A percentile compares a stretch with the other conserved stretches of the same genome.
phyloP scores from a whole-genome alignment of 1,140 invertebrate genomes.

The Campoletis sonorensis region DNA sequence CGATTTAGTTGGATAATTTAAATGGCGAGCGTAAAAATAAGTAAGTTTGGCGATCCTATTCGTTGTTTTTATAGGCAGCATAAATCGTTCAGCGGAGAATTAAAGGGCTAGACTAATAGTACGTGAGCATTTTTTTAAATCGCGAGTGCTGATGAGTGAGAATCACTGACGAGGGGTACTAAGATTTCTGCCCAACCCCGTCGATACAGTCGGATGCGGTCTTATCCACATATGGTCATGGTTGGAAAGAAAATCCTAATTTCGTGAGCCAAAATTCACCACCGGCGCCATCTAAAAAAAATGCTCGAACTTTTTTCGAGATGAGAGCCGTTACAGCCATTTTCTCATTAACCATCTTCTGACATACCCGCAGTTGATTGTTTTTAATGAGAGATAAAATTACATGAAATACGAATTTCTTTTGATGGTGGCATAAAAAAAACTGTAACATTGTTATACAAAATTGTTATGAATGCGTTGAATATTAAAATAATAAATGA shows the following conservation, averaged over 20 bases:
- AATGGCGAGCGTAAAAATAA: slow-evolving; percentile 29
- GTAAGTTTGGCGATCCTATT: background rate
- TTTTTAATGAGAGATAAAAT: too few relatives aligned
- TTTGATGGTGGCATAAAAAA: too few relatives aligned
- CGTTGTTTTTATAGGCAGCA: slow-evolving; percentile 55
- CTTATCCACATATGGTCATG: background rate
- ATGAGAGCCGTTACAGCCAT: too few relatives aligned
- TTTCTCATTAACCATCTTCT: too few relatives aligned
- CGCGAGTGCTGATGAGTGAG: slow-evolving; percentile 55
- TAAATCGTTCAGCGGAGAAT: slow-evolving; percentile 66
- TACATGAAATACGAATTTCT: too few relatives aligned
- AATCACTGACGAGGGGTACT: slow-evolving; percentile 56
- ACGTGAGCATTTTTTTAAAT: slow-evolving; percentile 65
- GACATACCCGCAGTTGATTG: too few relatives aligned
- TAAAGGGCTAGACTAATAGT: slow-evolving; percentile 52
- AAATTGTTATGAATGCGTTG: too few relatives aligned
- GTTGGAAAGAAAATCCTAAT: background rate
- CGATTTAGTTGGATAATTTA: slow-evolving; percentile 63
- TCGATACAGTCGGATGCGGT: background rate
- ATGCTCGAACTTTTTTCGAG: background rate
- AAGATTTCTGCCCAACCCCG: background rate
- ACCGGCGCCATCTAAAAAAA: background rate
- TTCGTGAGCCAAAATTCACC: background rate
- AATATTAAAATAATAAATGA: too few relatives aligned
- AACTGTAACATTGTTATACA: too few relatives aligned